Evolutionary conservation across 2,888 invertebrate species (phyloP), one percentile per base, ranked within the genome.

Genomic region (Volucella inanis): DNA sequence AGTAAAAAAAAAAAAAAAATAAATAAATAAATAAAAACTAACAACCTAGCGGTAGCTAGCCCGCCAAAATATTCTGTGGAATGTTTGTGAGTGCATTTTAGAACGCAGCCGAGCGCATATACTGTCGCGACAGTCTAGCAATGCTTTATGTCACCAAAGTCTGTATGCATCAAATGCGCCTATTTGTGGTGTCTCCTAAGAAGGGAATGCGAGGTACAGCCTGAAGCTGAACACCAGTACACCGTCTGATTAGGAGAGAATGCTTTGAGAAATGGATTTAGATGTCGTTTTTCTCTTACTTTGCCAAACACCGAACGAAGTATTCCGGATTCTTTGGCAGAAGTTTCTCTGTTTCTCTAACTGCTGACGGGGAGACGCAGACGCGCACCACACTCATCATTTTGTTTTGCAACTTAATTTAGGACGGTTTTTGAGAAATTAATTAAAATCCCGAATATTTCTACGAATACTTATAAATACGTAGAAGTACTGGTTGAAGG

Each of bases 61-160:
- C 80, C 57, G 76, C 85, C 79, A 71, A 82, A 85, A 77, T 79
- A 76, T 80, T 80, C 67, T 31, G 61, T 57, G 85, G 85, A 85
- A 80, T 80, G 31, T 31, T 31, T 31, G 71, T 85, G 67, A 67
- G 76, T 67, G 81, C 67, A 85, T 80, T 81, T 80, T 85, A 81
- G 81, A 85, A 77, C 76, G 81, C 80, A 85, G 49, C 80, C 61
- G 76, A 81, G 72, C 81, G 85, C 85, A 76, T 85, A 80, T 52
- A 85, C 76, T 80, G 85, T 80, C 85, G 85, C 85, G 85, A 85
- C 80, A 85, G 85, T 85, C 80, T 85, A 85, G 80, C 74, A 41
- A 67, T 65, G 74, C 67, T 49, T 80, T 80, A 52, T 80, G 80
- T 80, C 80, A 80, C 80, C 68, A 65, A 79, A 79, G 70, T 79